Base-by-base conservation (phyloP, 2,888 invertebrate genomes). In the Ormyrus rosae region DNA sequence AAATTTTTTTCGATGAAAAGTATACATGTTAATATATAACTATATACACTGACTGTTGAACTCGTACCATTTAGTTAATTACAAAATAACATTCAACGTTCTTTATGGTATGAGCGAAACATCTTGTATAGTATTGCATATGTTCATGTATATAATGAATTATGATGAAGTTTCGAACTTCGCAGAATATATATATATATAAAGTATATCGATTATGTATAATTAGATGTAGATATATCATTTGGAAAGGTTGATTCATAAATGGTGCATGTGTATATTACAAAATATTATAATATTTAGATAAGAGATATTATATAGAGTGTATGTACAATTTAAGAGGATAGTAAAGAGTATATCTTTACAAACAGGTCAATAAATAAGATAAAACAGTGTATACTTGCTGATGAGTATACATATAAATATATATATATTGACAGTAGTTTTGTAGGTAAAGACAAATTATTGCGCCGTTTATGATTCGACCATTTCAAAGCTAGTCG, bases 401-500 rank as follows among this genome's bases (percentile, higher is more conserved):
- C 46, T 9, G 46, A 13, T 34, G 46, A 64, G 11, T 9, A 11
- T 65, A 58, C 53, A 51, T 71, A 65, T 71, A 64, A 56, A 70
- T 34, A 34, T 34, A 34, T 34, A 34, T 34, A 34, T 34, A 56
- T 65, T 58, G 46, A 53, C 55, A 46, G 19, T 71, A 78, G 45
- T 58, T 65, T 60, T 13, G 48, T 78, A 65, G 65, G 69, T 48
- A 6, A 63, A 70, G 61, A 68, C 46, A 63, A 60, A 48, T 64
- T 63, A 74, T 61, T 71, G 71, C 65, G 76, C 60, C 4, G 63
- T 76, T 80, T 76, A 75, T 80, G 8, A 60, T 11, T 78, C 67
- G 71, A 82, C 85, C 82, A 80, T 84, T 82, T 84, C 83, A 81
- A 84, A 84, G 82, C 84, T 85, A 86, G 84, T 87, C 84, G 83